Evolutionary conservation across 2,888 invertebrate species (phyloP), one percentile per base, ranked within the genome.

Genomic region (Erebia aethiops): DNA sequence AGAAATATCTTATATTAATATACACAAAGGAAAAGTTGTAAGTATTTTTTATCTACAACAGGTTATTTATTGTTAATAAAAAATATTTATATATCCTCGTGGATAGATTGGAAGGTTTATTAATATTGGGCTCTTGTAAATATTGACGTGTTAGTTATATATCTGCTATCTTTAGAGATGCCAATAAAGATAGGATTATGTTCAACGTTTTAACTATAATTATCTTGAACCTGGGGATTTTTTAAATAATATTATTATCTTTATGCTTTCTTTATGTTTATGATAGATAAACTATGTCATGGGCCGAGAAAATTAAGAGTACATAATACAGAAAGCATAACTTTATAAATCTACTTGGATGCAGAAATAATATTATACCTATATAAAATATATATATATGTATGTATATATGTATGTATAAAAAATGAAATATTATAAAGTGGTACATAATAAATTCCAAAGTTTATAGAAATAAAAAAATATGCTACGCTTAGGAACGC

Each of bases 141-240:
- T 63, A 63, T 41, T 56, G 8, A 41, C 26, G 49, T 21, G 13
- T 56, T 63, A 63, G 41, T 43, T 41, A 52, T 57, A 13, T 43
- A 43, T 35, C 35, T 51, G 35, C 5, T 64, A 58, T 69, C 69
- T 51, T 64, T 56, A 26, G 4, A 51, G 26, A 64, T 18, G 51
- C 18, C 69, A 69, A 64, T 69, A 69, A 64, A 69, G 64, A 69
- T 69, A 62, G 14, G 62, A 51, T 64, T 26, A 51, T 16, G 58
- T 58, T 63, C 35, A 35, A 57, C 60, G 52, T 63, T 54, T 69
- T 35, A 35, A 35, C 56, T 14, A 63, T 35, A 57, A 57, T 54
- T 69, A 57, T 63, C 57, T 57, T 49, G 3, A 18, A 26, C 35
- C 8, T 2, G 35, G 35, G 57, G 57, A 35, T 58, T 43, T 46